Percentiles rank a stretch among this genome's conserved stretches.
Conservation (phyloP, 2,888 invertebrate genomes). For the Ecliptopera silaceata region DNA sequence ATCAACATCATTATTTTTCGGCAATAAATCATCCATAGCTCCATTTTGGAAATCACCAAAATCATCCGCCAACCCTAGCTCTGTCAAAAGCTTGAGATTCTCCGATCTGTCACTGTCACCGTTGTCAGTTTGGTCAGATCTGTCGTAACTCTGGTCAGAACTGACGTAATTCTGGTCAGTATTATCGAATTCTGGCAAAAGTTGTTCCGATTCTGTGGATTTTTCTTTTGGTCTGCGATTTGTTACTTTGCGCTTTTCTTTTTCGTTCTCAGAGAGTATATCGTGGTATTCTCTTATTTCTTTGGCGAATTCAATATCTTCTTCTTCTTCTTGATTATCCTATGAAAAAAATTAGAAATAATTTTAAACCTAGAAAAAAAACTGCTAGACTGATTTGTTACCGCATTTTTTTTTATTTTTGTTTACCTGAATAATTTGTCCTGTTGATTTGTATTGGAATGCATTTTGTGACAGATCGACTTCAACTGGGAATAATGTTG, state of each 20-base stretch:
- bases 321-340: constrained; percentile 81
- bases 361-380: no score
- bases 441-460: constrained; percentile 92
- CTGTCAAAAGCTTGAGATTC: constrained; percentile 76
- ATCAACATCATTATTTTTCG: constrained; percentile 54
- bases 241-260: constrained; percentile 65
- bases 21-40: constrained; percentile 55
- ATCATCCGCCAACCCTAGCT: constrained; percentile 82
- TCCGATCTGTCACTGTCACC: constrained; percentile 55
- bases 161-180: constrained; percentile 46
- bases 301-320: constrained; percentile 76
- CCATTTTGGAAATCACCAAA: constrained; percentile 78
- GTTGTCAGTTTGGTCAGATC: constrained; percentile 35
- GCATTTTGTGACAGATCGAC: constrained; percentile 96
- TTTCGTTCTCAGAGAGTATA: constrained; percentile 61
- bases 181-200: constrained; percentile 62
- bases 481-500: constrained; percentile 96
- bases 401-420: no score
- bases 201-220: constrained; percentile 63
- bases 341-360: constrained; percentile 38
- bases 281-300: constrained; percentile 78
- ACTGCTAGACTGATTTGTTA: no score
- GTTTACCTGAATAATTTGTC: constrained; percentile 68
- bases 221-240: constrained; percentile 69
- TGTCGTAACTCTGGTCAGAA: constrained; percentile 44